These are phyloP conservation scores for Bellardia bayeri DNA, from an alignment of 2,888 invertebrate species.

Conservation along the genomic window DNA sequence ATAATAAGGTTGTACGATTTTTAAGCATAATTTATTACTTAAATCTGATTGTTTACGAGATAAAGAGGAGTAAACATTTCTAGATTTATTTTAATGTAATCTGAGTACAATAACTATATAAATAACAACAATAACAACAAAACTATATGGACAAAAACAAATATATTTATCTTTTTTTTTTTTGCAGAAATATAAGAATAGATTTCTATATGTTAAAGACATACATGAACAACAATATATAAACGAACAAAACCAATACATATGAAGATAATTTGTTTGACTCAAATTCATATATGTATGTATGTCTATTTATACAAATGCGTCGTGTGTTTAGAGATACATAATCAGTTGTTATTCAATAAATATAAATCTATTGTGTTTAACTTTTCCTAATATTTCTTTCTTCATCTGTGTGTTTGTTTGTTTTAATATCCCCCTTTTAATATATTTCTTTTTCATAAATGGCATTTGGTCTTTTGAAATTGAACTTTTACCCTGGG, in stretches of 20 bases:
- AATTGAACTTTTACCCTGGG: constrained; percentile 54
- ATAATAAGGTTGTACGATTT: not conserved
- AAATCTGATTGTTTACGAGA: constrained; percentile 51
- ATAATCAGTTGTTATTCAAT: constrained; percentile 22
- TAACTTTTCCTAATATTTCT: constrained; percentile 8
- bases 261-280: constrained; percentile 45
- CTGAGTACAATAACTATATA: constrained; percentile 21
- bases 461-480: constrained; percentile 46
- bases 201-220: not conserved
- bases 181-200: not conserved
- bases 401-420: not conserved
- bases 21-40: constrained; percentile 51
- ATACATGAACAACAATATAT: not conserved
- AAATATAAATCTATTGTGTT: constrained; percentile 20
- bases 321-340: constrained; percentile 3
- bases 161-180: not conserved
- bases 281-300: constrained; percentile 30
- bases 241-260: not conserved
- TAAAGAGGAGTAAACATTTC: constrained; percentile 13
- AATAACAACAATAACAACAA: not conserved
- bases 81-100: constrained; percentile 37
- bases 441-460: constrained; percentile 1
- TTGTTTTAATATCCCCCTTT: constrained; percentile 40
- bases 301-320: constrained; percentile 31
- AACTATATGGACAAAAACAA: not conserved